These are phyloP conservation scores for Yponomeuta plumbellus DNA, from an alignment of 2,888 invertebrate genomes.

Conservation along the genomic window DNA sequence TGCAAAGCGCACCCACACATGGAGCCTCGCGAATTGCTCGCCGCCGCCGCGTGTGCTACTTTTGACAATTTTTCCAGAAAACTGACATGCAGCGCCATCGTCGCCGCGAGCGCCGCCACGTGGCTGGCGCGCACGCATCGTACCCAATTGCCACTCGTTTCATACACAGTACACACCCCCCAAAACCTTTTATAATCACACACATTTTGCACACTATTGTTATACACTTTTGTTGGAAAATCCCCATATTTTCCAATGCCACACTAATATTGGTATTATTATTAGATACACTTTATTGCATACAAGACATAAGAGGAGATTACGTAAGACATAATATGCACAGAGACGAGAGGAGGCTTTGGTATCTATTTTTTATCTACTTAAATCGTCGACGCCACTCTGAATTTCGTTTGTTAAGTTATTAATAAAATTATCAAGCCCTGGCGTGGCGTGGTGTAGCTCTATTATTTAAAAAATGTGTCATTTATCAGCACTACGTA, in stretches of 20 bases:
- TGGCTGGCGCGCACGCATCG: conserved; percentile 15
- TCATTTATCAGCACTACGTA: too few relatives aligned
- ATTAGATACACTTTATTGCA: too few relatives aligned
- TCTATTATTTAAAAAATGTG: too few relatives aligned
- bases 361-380: too few relatives aligned
- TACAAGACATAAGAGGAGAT: too few relatives aligned
- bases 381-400: too few relatives aligned
- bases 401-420: too few relatives aligned
- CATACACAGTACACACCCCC: neutral
- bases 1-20: conserved; percentile 54
- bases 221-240: neutral
- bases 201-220: neutral
- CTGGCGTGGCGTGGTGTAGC: too few relatives aligned
- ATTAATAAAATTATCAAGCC: too few relatives aligned
- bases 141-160: conserved; percentile 23
- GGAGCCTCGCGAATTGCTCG: conserved; percentile 56
- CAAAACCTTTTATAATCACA: neutral
- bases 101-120: conserved; percentile 12
- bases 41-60: conserved; percentile 60
- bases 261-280: neutral
- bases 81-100: conserved; percentile 65
- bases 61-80: conserved; percentile 75
- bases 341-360: too few relatives aligned
- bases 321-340: too few relatives aligned
- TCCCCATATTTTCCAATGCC: neutral